phyloP scores from a whole-genome alignment of 2,888 invertebrate genomes.

The Theretra japonica region DNA sequence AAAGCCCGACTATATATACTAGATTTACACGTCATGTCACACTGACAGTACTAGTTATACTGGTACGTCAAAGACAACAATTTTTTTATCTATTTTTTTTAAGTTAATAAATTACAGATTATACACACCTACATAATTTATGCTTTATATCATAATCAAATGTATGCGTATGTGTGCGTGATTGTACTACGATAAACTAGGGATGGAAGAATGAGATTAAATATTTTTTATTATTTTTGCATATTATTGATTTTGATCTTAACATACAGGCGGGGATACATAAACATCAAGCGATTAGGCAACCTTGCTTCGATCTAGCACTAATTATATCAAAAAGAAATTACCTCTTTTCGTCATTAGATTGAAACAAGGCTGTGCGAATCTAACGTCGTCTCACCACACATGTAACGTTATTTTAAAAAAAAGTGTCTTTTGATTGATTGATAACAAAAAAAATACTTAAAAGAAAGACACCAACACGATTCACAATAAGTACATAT shows the following conservation, averaged over 20 bases:
- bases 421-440: constrained; percentile 66
- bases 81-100: constrained; percentile 22
- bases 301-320: constrained; percentile 67
- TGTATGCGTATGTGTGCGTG: constrained; percentile 36
- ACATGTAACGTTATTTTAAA: constrained; percentile 79
- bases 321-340: constrained; percentile 37
- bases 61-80: constrained; percentile 31
- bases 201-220: constrained; percentile 34
- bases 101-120: constrained; percentile 9
- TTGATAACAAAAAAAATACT: constrained; percentile 55
- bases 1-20: neutral
- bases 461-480: constrained; percentile 54
- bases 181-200: constrained; percentile 49
- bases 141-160: constrained; percentile 23
- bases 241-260: constrained; percentile 41
- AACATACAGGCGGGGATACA: constrained; percentile 53
- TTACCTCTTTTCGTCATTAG: constrained; percentile 47
- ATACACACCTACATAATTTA: constrained; percentile 6
- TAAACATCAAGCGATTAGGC: constrained; percentile 58
- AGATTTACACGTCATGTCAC: neutral
- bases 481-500: constrained; percentile 67
- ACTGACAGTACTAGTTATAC: constrained; percentile 32
- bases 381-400: constrained; percentile 84
- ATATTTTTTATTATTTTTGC: constrained; percentile 37
- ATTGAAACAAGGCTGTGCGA: constrained; percentile 63